A percentile compares a stretch with the other conserved stretches of the same genome.
Conservation (phyloP, 2,888 invertebrate genomes). For the Dasypolia templi region DNA sequence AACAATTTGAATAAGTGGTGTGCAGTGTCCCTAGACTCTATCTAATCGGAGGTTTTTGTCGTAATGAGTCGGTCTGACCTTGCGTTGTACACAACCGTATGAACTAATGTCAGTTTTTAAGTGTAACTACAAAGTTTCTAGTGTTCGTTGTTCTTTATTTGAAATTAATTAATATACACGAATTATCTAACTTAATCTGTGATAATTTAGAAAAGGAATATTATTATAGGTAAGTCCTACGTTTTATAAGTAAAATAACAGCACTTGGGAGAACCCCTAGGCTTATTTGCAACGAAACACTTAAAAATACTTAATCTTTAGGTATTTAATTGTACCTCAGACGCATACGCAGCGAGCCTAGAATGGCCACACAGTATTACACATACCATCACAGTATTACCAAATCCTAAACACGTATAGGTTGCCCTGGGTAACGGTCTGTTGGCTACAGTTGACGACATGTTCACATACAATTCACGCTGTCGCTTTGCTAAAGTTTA, state of each 20-base stretch:
- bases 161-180: neutral
- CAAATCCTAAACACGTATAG: too few relatives aligned
- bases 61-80: conserved; percentile 18
- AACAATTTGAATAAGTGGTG: neutral
- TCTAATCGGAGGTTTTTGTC: neutral
- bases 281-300: neutral
- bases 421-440: too few relatives aligned
- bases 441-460: too few relatives aligned
- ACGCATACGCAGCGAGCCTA: too few relatives aligned
- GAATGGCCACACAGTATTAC: too few relatives aligned
- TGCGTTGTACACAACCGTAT: neutral
- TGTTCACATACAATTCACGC: too few relatives aligned
- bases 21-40: too few relatives aligned
- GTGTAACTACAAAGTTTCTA: neutral
- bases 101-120: neutral
- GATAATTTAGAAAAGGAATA: neutral
- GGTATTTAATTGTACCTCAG: too few relatives aligned
- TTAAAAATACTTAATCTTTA: too few relatives aligned
- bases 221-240: neutral
- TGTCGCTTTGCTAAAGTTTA: too few relatives aligned
- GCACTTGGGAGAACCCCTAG: neutral
- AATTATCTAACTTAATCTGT: neutral
- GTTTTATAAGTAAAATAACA: neutral
- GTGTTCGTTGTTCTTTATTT: neutral
- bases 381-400: too few relatives aligned